phyloP scores from a whole-genome alignment of 2,888 invertebrate species.

The Gastracanthus pulcherrimus region DNA sequence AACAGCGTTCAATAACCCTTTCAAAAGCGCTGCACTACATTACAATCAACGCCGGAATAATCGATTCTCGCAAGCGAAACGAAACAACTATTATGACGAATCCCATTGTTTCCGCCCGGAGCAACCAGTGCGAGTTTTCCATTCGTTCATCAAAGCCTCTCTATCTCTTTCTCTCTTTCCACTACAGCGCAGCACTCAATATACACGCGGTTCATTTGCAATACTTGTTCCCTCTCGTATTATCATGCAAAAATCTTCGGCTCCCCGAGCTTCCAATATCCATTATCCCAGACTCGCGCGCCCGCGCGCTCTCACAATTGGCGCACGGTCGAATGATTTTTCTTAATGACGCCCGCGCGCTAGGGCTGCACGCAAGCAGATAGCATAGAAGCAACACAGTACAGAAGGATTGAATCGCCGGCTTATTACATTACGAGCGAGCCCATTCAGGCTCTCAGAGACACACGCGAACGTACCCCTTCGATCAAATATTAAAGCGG shows the following conservation, averaged over 20 bases:
- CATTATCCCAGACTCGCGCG: constrained; percentile 5
- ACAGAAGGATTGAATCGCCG: background rate
- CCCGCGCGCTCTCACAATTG: background rate
- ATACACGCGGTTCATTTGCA: background rate
- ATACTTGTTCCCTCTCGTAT: constrained; percentile 9
- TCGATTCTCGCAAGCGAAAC: background rate
- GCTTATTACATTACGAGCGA: constrained; percentile 33
- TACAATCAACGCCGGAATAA: background rate
- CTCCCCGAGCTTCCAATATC: constrained; percentile 24
- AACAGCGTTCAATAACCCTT: background rate
- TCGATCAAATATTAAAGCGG: constrained; percentile 49
- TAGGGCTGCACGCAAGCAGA: constrained; percentile 34
- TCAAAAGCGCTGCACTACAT: background rate
- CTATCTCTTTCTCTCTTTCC: background rate
- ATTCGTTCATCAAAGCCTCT: background rate
- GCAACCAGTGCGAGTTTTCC: background rate
- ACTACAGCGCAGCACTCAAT: background rate
- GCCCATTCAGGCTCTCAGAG: background rate
- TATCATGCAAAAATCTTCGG: constrained; percentile 47
- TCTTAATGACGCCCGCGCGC: constrained; percentile 25
- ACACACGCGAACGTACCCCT: background rate
- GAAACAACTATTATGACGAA: background rate
- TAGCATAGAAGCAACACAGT: background rate
- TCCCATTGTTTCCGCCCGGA: background rate
- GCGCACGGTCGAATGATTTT: constrained; percentile 28